Evolutionary conservation across 2,888 invertebrate species (phyloP), one percentile per base, ranked within the genome.

Genomic region (Parapristionchus giblindavisi): DNA sequence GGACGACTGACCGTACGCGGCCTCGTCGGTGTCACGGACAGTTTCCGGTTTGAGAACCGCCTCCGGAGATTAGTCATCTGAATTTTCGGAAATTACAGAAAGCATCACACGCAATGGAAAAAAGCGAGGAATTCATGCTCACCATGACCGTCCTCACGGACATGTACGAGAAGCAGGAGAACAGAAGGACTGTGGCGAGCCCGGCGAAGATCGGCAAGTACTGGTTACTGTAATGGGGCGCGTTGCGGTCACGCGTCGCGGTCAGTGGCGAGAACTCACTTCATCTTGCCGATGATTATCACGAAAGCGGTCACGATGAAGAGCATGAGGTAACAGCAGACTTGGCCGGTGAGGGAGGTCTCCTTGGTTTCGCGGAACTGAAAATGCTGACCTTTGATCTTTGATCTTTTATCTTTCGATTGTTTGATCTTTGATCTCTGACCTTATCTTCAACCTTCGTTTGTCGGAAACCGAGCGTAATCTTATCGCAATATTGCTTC

Each of bases 401-500:
- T 14, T 17, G 24, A 6, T 38, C 34, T 8, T 2, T 2, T 61
- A 34, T 54, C 6, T 24, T 54, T 54, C 43, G 43, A 43, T 43
- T 14, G 8, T 29, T 24, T 63, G 43, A 32, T 38, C 34, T 43
- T 65, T 36, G 40, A n/a, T 32, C 2, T 1, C 63, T 24, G 1
- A 93, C 93, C 92, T 95, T 95, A 78, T 91, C 91, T 89, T 97
- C 96, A 80, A 94, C 91, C 43, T 92, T 91, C 1, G 90, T 89
- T 85, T 94, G 92, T 79, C 93, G 92, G 91, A 97, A 97, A 78
- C 93, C 93, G 76, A 97, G 92, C 36, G 94, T 91, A 88, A 95
- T 91, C 0, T 93, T 92, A 74, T 92, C 92, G 89, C 96, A 96
- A 89, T 97, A 95, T 88, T 83, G 81, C 63, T 80, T 83, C 34